A percentile compares a stretch with the other conserved stretches of the same genome.
phyloP scores from a whole-genome alignment of 2,113 vertebrate species.

The Eira barbara region DNA sequence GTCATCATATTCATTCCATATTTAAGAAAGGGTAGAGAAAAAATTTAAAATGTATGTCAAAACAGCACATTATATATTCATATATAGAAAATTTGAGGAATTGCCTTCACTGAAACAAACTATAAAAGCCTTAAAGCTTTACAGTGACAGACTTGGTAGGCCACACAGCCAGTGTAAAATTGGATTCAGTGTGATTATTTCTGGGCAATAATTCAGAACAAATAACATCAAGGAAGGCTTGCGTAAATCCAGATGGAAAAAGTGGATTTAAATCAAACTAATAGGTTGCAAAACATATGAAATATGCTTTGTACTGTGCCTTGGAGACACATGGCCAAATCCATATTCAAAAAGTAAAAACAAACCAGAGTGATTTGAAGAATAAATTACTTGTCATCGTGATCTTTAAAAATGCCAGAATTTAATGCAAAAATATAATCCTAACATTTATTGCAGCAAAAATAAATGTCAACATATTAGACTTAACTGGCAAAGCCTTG shows the following conservation, averaged over 20 bases:
- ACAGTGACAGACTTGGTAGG: conserved; percentile 73
- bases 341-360: conserved; percentile 86
- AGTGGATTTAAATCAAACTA: conserved; percentile 88
- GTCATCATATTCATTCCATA: conserved; percentile 4
- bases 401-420: conserved; percentile 90
- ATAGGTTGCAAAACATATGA: conserved; percentile 85
- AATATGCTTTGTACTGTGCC: conserved; percentile 84
- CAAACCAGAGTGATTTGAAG: conserved; percentile 85
- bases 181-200: conserved; percentile 86
- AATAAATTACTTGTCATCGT: conserved; percentile 89
- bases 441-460: conserved; percentile 89
- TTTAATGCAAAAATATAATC: conserved; percentile 91
- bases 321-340: conserved; percentile 86
- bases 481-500: conserved; percentile 85
- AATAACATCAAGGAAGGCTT: conserved; percentile 85
- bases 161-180: conserved; percentile 85
- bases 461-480: conserved; percentile 90
- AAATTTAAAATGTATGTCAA: conserved; percentile 36
- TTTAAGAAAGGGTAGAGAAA: neutral
- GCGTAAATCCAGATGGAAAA: conserved; percentile 85
- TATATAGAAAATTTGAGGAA: conserved; percentile 59
- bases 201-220: conserved; percentile 85
- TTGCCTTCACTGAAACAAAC: conserved; percentile 71
- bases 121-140: conserved; percentile 76
- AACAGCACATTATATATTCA: neutral